phyloP scores from a whole-genome alignment of 2,797 vertebrate species.

The Enteromius anoplus region DNA sequence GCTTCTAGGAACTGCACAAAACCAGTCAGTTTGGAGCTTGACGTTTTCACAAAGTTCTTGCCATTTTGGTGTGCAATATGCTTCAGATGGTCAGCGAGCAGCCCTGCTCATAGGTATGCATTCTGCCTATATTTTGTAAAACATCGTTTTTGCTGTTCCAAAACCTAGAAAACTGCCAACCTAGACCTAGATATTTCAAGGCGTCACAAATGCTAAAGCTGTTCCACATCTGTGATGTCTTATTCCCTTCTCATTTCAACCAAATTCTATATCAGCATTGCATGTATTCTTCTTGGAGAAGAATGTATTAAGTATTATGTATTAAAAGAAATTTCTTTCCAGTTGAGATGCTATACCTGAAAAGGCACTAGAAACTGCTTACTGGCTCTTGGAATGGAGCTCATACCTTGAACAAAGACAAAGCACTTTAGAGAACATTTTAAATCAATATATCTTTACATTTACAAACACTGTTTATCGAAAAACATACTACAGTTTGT shows the following conservation, averaged over 20 bases:
- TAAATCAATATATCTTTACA: slow-evolving; percentile 36
- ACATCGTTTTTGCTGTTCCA: background rate
- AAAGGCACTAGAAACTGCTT: background rate
- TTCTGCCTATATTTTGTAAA: background rate
- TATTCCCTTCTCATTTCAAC: background rate
- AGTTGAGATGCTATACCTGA: background rate
- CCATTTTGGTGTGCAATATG: background rate
- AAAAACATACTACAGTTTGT: slow-evolving; percentile 22
- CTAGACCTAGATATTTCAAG: background rate
- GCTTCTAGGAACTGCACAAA: background rate
- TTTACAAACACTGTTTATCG: slow-evolving; percentile 40
- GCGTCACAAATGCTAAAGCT: background rate
- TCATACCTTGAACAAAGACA: slow-evolving; percentile 14
- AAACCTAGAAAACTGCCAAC: background rate
- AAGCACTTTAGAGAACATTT: slow-evolving; percentile 17
- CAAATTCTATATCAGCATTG: background rate
- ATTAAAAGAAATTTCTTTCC: background rate
- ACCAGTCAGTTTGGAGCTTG: background rate
- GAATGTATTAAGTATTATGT: background rate
- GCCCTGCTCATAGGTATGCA: background rate
- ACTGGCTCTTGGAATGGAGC: background rate
- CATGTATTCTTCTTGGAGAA: background rate
- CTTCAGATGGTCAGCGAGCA: background rate
- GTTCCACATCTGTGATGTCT: slow-evolving; percentile 3
- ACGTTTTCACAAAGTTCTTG: background rate